Conservation (phyloP, 1,140 invertebrate species). For the Whitmania pigra region DNA sequence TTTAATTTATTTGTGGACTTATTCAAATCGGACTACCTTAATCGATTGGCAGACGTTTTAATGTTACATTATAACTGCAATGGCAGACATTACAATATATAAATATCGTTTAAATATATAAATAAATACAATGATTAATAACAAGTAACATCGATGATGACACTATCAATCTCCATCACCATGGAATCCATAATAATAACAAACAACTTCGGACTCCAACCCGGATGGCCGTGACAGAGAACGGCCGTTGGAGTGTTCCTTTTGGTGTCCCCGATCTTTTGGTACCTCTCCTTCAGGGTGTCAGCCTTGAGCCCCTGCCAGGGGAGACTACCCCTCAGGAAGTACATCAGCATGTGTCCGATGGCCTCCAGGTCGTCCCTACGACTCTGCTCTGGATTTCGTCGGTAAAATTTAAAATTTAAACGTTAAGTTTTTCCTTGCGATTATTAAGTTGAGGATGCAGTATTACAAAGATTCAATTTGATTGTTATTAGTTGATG, state of each 20-base stretch:
- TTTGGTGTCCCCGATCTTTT: slow-evolving; percentile 99
- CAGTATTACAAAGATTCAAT: too few species aligned
- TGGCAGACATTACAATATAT: neutral
- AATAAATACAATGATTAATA: neutral
- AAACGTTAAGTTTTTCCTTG: too few species aligned
- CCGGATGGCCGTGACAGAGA: slow-evolving; percentile 88
- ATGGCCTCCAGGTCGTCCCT: slow-evolving; percentile 96
- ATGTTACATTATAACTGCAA: neutral
- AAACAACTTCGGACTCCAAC: slow-evolving; percentile 2
- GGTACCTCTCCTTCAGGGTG: slow-evolving; percentile 96
- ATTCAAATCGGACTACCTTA: neutral
- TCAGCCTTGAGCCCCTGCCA: slow-evolving; percentile 99
- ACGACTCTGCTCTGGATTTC: slow-evolving; percentile 84
- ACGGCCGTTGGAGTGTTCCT: slow-evolving; percentile 89
- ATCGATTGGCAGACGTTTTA: neutral
- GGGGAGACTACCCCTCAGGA: slow-evolving; percentile 89
- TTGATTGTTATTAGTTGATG: too few species aligned
- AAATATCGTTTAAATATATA: too few species aligned
- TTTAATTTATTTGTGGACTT: neutral
- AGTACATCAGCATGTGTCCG: slow-evolving; percentile 99
- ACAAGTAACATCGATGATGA: neutral
- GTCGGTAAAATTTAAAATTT: too few species aligned
- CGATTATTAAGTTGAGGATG: too few species aligned
- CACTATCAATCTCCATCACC: neutral
- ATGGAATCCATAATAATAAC: neutral